Evolutionary conservation across 1,140 invertebrate genomes (phyloP), one percentile per base, ranked within the genome.

Genomic region (Coptotermes formosanus): DNA sequence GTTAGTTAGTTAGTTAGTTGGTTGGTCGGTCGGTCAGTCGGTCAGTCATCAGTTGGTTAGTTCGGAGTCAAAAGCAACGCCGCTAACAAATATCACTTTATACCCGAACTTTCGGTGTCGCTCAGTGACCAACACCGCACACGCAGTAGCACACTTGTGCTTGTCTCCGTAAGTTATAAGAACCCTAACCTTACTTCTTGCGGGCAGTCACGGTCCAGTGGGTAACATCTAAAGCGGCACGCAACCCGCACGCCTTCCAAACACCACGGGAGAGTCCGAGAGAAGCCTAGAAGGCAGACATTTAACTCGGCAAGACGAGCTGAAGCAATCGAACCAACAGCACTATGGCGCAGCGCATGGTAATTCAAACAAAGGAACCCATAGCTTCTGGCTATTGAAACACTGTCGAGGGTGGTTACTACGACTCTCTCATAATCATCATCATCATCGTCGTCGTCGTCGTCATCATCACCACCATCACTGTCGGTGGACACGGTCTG

Each of bases 341-440:
- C n/a, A 30, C 25, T 75, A n/a, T 75, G 25, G 64, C n/a, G 8
- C n/a, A 30, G 64, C n/a, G 64, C 64, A 30, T 75, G 64, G 64
- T 30, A 75, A 75, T 75, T 75, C 64, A 75, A 75, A 75, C 64
- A 75, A 75, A 75, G 64, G 64, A 75, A 75, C n/a, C 2, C 64
- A 75, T 75, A 75, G 64, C 64, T 75, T 25, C 64, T 75, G 64
- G 64, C 64, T 75, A 75, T 75, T 75, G n/a, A 75, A 75, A 75
- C 64, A 75, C n/a, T 64, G 59, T 75, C 52, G 19, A 55, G 52
- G 11, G 19, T 55, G 19, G 52, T 55, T 55, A 55, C 52, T 55
- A 55, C 19, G 9, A 48, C 11, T 48, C 48, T 16, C 19, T 16
- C n/a, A 8, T 75, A 25, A 30, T 30, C 4, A 75, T 75, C 64